phyloP scores from a whole-genome alignment of 2,888 invertebrate genomes.

The Euzophera pinguis region DNA sequence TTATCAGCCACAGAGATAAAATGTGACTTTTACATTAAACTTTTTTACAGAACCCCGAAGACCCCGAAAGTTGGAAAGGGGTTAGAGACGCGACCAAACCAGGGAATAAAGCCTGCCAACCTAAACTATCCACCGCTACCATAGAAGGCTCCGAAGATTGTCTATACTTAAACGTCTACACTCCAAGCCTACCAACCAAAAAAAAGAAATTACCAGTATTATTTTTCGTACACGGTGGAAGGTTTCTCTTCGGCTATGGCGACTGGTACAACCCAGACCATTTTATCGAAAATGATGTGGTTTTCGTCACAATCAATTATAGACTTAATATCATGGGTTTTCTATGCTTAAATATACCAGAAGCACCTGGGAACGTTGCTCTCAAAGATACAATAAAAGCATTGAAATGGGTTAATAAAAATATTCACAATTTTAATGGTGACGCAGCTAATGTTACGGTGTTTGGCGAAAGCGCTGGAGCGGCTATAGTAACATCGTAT shows the following conservation, averaged over 20 bases:
- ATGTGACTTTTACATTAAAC: background rate
- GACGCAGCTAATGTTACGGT: conserved; percentile 52
- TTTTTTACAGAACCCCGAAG: conserved; percentile 53
- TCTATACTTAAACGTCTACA: conserved; percentile 83
- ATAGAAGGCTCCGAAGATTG: conserved; percentile 83
- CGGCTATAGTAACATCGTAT: conserved; percentile 40
- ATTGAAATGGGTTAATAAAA: conserved; percentile 57
- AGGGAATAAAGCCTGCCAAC: conserved; percentile 62
- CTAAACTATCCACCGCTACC: conserved; percentile 56
- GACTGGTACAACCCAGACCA: conserved; percentile 68
- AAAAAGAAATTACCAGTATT: conserved; percentile 65
- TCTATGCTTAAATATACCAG: conserved; percentile 52
- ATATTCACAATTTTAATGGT: conserved; percentile 57
- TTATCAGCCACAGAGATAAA: no score
- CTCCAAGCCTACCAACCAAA: conserved; percentile 71
- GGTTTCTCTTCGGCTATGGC: conserved; percentile 74
- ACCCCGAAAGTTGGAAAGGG: conserved; percentile 49
- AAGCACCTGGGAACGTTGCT: conserved; percentile 63
- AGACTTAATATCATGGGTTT: conserved; percentile 60
- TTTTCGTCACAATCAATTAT: conserved; percentile 63
- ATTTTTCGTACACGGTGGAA: conserved; percentile 80
- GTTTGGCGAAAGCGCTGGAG: conserved; percentile 65
- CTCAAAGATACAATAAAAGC: conserved; percentile 61
- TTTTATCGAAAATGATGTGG: conserved; percentile 50
- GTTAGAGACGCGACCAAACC: conserved; percentile 59